phyloP scores from a whole-genome alignment of 2,888 invertebrate species.

The Agriotes lineatus region DNA sequence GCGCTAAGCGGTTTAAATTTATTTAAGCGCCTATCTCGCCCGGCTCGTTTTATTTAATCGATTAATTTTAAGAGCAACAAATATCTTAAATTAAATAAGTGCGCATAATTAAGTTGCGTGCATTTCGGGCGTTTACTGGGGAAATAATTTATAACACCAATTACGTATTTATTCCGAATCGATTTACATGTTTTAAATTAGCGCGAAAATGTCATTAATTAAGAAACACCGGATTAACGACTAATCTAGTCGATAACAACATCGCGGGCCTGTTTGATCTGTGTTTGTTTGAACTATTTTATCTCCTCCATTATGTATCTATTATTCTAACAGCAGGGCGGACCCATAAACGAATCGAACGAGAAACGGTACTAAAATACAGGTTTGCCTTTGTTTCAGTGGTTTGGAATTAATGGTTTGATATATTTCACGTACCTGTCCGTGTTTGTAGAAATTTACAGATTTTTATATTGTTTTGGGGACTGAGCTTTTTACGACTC shows the following conservation, averaged over 20 bases:
- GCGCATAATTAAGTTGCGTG: slow-evolving; percentile 3
- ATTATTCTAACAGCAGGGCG: slow-evolving; percentile 24
- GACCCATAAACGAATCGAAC: slow-evolving; percentile 14
- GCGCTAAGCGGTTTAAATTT: too few species aligned
- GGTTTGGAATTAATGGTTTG: slow-evolving; percentile 17
- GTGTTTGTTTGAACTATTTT: slow-evolving; percentile 17
- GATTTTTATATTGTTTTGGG: too few species aligned
- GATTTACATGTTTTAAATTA: slow-evolving; percentile 29
- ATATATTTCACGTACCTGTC: too few species aligned
- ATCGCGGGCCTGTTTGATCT: slow-evolving; percentile 7
- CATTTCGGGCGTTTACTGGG: neutral
- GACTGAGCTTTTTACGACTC: too few species aligned
- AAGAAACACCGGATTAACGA: slow-evolving; percentile 26
- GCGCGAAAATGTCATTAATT: slow-evolving; percentile 24
- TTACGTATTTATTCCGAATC: slow-evolving; percentile 14
- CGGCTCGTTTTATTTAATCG: too few species aligned
- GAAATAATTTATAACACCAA: slow-evolving; percentile 12
- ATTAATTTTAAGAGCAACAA: neutral
- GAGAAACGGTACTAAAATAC: slow-evolving; percentile 13
- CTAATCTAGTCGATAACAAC: slow-evolving; percentile 14
- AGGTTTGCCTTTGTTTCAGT: slow-evolving; percentile 13
- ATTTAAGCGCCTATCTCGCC: too few species aligned
- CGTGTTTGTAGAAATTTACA: too few species aligned
- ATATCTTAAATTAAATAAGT: slow-evolving; percentile 12
- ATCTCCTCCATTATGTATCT: neutral